These are phyloP conservation scores for Eilema depressum DNA, from an alignment of 2,888 invertebrate species.

Conservation along the genomic window DNA sequence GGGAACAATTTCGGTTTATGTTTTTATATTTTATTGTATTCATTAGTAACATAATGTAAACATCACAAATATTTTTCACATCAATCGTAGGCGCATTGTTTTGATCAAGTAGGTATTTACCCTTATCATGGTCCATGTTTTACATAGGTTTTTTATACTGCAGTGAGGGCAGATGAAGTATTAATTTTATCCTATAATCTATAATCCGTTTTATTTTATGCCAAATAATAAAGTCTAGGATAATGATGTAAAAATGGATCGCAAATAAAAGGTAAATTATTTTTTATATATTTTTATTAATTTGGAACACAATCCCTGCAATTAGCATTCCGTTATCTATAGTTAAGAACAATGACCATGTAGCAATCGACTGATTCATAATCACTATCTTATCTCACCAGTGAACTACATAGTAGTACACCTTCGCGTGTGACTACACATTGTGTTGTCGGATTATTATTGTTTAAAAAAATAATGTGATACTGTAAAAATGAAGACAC, in stretches of 20 bases:
- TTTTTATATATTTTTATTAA: slow-evolving; percentile 43
- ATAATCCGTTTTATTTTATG: slow-evolving; percentile 26
- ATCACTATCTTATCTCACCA: slow-evolving; percentile 74
- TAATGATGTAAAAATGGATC: slow-evolving; percentile 45
- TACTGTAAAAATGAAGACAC: slow-evolving; percentile 56
- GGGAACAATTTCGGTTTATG: slow-evolving; percentile 30
- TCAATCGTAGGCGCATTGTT: not conserved
- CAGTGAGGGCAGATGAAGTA: not conserved
- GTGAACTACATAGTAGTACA: slow-evolving; percentile 64
- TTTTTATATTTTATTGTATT: slow-evolving; percentile 33
- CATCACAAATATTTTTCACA: slow-evolving; percentile 20
- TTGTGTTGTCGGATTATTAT: slow-evolving; percentile 53
- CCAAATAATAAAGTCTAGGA: slow-evolving; percentile 41
- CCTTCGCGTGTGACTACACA: slow-evolving; percentile 55
- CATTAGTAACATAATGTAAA: slow-evolving; percentile 20
- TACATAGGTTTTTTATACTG: not conserved
- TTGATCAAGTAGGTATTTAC: not conserved
- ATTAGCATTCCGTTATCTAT: slow-evolving; percentile 30
- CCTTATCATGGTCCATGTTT: not conserved
- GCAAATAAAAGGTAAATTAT: slow-evolving; percentile 51
- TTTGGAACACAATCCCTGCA: slow-evolving; percentile 10
- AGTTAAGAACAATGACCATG: slow-evolving; percentile 24
- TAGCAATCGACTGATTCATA: slow-evolving; percentile 60
- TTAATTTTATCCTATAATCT: not conserved
- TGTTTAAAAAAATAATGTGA: slow-evolving; percentile 50